Conservation (phyloP, 1,140 invertebrate species). For the Cephus cinctus region DNA sequence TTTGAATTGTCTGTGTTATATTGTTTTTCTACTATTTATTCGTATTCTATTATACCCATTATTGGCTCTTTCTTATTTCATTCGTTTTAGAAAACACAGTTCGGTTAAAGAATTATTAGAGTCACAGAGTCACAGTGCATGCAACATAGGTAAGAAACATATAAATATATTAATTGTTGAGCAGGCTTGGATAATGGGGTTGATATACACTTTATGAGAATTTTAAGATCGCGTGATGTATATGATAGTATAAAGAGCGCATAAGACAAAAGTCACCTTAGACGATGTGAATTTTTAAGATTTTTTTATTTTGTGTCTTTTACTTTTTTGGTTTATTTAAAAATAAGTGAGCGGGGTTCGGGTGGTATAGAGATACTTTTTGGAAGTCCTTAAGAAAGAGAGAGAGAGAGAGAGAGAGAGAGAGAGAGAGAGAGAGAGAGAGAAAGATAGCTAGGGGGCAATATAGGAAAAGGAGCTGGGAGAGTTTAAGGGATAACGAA, state of each 20-base stretch:
- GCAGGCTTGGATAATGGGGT: background rate
- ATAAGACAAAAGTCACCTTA: too few species aligned
- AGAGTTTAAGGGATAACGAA: background rate
- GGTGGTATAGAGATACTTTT: background rate
- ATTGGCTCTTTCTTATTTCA: too few species aligned
- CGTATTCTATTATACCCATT: too few species aligned
- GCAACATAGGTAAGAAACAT: background rate
- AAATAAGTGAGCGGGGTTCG: background rate
- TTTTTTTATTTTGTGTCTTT: slow-evolving; percentile 1
- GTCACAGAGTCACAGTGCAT: background rate
- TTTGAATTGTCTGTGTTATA: too few species aligned
- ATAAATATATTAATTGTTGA: background rate
- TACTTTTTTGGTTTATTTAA: slow-evolving; percentile 1
- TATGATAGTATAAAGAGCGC: background rate
- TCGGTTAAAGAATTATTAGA: too few species aligned
- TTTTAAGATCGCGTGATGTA: background rate
- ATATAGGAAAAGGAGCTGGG: background rate
- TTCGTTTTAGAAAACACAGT: too few species aligned
- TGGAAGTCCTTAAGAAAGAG: background rate
- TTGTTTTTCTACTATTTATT: too few species aligned
- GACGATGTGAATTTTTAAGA: background rate
- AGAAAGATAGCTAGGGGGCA: background rate
- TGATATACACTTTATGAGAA: background rate
- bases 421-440: slow-evolving; percentile 4
- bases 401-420: background rate